Evolutionary conservation across 2,888 invertebrate species (phyloP).

Genomic region (Tolmerus cingulatus): DNA sequence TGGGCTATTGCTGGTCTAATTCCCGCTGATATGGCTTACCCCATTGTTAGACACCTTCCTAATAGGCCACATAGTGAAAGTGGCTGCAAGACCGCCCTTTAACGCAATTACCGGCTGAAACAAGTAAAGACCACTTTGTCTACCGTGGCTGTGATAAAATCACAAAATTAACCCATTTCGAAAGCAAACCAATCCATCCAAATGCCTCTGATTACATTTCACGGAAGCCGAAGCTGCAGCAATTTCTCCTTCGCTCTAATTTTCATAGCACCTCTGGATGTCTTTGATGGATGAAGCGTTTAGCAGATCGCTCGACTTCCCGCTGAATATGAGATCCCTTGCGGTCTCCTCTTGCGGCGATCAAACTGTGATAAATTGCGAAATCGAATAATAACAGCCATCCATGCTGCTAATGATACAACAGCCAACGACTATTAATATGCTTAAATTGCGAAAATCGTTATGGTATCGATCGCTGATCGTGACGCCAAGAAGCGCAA

Average conservation of each 20-base stretch:
- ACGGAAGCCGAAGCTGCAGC: background rate
- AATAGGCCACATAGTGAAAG: background rate
- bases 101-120: background rate
- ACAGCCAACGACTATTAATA: conserved; percentile 32
- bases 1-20: background rate
- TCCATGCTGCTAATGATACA: conserved; percentile 25
- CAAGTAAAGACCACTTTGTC: background rate
- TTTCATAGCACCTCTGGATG: background rate
- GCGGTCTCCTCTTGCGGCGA: background rate
- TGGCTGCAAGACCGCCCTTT: background rate
- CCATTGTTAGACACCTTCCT: background rate
- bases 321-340: conserved; percentile 7
- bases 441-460: conserved; percentile 22
- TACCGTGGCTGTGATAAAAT: background rate
- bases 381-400: conserved; percentile 35
- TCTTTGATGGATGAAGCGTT: conserved; percentile 6
- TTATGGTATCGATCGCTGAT: conserved; percentile 26
- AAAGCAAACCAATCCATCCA: background rate
- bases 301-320: background rate
- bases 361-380: conserved; percentile 36
- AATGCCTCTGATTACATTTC: background rate
- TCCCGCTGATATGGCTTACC: background rate
- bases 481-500: background rate
- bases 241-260: conserved; percentile 20
- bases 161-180: background rate